Conservation (phyloP, 2,797 vertebrate genomes). For the Falco rusticolus region DNA sequence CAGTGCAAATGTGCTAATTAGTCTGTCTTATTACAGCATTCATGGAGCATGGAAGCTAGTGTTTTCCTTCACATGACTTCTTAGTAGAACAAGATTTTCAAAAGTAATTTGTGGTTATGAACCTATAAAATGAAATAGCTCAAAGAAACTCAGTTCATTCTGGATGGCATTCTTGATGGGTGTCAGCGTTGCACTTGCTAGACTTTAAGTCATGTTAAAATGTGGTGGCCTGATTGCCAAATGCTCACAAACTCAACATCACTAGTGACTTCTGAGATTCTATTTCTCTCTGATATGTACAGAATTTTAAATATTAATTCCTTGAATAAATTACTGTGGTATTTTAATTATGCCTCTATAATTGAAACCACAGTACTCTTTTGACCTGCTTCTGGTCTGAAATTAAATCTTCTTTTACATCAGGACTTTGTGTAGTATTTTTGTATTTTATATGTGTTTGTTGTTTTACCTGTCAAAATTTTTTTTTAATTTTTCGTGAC, state of each 20-base stretch:
- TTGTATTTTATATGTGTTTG: background rate
- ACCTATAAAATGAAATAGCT: background rate
- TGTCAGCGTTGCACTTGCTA: background rate
- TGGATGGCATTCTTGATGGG: background rate
- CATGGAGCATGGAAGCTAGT: background rate
- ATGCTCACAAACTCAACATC: background rate
- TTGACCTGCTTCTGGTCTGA: background rate
- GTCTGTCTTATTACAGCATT: background rate
- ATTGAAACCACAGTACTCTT: background rate
- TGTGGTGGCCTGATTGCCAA: background rate
- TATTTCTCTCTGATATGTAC: background rate
- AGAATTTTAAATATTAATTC: background rate
- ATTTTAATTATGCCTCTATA: background rate
- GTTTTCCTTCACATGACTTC: background rate
- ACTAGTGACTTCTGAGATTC: background rate
- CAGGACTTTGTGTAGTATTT: background rate
- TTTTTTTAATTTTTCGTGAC: background rate
- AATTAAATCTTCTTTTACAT: background rate
- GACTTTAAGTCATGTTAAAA: background rate
- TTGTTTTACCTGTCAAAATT: background rate
- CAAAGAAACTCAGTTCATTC: background rate
- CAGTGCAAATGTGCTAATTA: background rate
- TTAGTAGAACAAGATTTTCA: background rate
- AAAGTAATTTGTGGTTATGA: background rate
- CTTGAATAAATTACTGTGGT: background rate